A percentile compares a stretch with the other conserved stretches of the same genome.
phyloP scores from a whole-genome alignment of 2,888 invertebrate genomes.

The Epirrhoe tristata region DNA sequence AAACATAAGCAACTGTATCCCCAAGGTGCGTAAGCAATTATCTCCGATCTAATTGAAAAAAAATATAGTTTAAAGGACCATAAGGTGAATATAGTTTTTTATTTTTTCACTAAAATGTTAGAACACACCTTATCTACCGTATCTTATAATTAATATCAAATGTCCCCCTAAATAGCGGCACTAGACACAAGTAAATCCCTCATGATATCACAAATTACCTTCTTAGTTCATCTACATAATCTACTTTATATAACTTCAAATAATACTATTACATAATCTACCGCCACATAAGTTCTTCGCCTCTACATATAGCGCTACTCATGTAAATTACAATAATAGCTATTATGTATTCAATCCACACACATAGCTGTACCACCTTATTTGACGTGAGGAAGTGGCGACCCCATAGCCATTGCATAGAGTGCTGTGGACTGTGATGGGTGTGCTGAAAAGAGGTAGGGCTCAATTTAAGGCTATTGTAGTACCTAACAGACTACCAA shows the following conservation, averaged over 20 bases:
- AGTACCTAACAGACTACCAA: background rate
- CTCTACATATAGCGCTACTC: background rate
- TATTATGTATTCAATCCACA: constrained; percentile 71
- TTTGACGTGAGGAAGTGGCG: constrained; percentile 61
- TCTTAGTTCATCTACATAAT: too few relatives aligned
- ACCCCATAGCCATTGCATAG: constrained; percentile 49
- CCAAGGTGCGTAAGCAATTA: too few relatives aligned
- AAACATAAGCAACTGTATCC: too few relatives aligned
- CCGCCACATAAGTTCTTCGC: background rate
- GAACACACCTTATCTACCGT: too few relatives aligned
- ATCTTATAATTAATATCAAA: too few relatives aligned
- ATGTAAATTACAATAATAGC: constrained; percentile 55
- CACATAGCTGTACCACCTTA: constrained; percentile 74
- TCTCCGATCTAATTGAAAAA: too few relatives aligned
- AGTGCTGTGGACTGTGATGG: constrained; percentile 56
- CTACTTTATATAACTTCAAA: background rate
- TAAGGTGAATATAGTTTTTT: too few relatives aligned
- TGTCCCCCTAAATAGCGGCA: too few relatives aligned
- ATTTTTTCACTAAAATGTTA: too few relatives aligned
- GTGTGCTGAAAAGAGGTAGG: constrained; percentile 61
- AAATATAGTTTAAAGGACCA: too few relatives aligned
- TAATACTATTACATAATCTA: background rate
- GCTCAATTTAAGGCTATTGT: background rate
- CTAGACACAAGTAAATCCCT: too few relatives aligned
- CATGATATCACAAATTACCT: too few relatives aligned